Evolutionary conservation across 2,888 invertebrate species (phyloP).

Genomic region (Amblyteles armatorius): DNA sequence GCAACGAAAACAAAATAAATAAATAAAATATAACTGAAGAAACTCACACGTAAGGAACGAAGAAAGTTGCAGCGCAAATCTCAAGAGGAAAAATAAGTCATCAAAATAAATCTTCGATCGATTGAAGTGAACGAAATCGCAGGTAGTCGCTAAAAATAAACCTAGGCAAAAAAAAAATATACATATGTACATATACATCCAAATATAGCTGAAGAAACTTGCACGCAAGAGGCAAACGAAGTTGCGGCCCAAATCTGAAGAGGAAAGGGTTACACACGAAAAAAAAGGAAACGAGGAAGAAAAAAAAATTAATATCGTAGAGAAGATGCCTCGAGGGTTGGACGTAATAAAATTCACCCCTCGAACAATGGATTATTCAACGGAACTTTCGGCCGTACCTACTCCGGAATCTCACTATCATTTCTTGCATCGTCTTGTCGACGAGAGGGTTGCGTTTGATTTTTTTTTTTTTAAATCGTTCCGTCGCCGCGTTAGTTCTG

Average conservation of each 20-base stretch:
- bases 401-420: slow-evolving; percentile 52
- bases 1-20: too few species aligned
- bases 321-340: slow-evolving; percentile 71
- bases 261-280: background rate
- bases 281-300: slow-evolving; percentile 30
- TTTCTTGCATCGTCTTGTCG: slow-evolving; percentile 30
- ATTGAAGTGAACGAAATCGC: background rate
- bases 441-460: slow-evolving; percentile 50
- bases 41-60: too few species aligned
- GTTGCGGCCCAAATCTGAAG: background rate
- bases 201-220: slow-evolving; percentile 14
- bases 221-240: background rate
- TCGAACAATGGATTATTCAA: slow-evolving; percentile 71
- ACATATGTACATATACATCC: background rate
- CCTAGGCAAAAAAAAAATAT: background rate
- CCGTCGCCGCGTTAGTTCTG: slow-evolving; percentile 31
- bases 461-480: slow-evolving; percentile 50
- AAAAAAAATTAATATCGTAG: slow-evolving; percentile 64
- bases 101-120: background rate
- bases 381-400: slow-evolving; percentile 53
- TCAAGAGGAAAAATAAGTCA: background rate
- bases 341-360: slow-evolving; percentile 83
- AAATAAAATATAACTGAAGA: too few species aligned
- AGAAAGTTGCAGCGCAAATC: too few species aligned
- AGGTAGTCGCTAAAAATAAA: background rate